Conservation (phyloP, 2,113 vertebrate species). For the Vombatus ursinus region DNA sequence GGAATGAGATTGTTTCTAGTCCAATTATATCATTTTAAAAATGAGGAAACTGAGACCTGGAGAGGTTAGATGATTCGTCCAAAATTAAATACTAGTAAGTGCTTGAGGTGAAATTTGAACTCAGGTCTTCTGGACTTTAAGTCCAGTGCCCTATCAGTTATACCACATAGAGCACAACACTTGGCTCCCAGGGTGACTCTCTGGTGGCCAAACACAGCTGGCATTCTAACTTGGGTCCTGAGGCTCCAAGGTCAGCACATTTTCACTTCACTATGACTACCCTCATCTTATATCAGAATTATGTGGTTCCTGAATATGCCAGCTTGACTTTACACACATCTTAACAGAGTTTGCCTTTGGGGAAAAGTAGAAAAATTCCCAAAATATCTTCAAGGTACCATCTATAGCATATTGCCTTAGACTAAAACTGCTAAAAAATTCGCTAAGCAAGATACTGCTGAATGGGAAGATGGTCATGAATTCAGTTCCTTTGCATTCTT, state of each 20-base stretch:
- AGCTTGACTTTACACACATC: neutral
- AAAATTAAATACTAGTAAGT: neutral
- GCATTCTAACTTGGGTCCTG: neutral
- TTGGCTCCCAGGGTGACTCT: neutral
- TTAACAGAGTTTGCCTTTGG: neutral
- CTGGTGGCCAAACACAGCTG: neutral
- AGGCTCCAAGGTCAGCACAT: neutral
- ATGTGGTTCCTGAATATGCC: neutral
- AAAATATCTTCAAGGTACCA: neutral
- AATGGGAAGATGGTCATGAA: neutral
- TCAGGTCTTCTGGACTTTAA: neutral
- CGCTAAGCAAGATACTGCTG: neutral
- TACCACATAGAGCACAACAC: neutral
- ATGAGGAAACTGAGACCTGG: neutral
- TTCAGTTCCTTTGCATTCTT: neutral
- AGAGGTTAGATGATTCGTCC: neutral
- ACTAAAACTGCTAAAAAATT: neutral
- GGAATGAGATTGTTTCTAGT: neutral
- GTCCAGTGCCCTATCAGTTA: neutral
- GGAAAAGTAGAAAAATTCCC: neutral
- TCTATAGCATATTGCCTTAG: neutral
- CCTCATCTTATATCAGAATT: neutral
- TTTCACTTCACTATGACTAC: neutral
- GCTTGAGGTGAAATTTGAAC: neutral
- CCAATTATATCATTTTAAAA: neutral